phyloP scores from a whole-genome alignment of 2,888 invertebrate species.

The Protula sp. region DNA sequence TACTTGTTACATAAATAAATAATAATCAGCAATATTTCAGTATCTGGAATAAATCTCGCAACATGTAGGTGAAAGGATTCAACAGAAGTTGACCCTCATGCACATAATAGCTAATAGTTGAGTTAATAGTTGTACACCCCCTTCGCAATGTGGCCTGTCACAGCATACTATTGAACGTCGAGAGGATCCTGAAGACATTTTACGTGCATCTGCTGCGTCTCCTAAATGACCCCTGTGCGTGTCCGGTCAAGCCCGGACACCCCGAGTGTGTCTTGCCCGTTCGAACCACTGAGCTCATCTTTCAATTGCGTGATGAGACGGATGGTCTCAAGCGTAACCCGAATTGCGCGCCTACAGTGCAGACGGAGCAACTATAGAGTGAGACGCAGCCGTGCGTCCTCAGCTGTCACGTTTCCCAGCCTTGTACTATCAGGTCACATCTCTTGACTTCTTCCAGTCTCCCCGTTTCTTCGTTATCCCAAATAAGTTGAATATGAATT shows the following conservation, averaged over 20 bases:
- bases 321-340: background rate
- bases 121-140: background rate
- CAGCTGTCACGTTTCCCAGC: no score
- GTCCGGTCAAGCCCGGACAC: background rate
- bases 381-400: no score
- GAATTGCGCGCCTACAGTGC: background rate
- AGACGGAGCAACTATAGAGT: no score
- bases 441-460: no score
- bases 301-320: background rate
- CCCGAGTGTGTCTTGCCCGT: background rate
- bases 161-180: background rate
- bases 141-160: background rate
- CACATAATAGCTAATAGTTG: no score
- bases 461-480: no score
- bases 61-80: background rate
- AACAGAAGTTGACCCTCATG: background rate
- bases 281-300: background rate
- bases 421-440: no score
- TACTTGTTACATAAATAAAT: no score
- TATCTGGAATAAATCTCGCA: background rate
- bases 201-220: background rate
- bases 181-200: background rate
- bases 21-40: no score
- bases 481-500: no score
- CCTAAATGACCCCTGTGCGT: background rate